Evolutionary conservation across 2,113 vertebrate genomes (phyloP).

Genomic region (Lagenorhynchus albirostris): DNA sequence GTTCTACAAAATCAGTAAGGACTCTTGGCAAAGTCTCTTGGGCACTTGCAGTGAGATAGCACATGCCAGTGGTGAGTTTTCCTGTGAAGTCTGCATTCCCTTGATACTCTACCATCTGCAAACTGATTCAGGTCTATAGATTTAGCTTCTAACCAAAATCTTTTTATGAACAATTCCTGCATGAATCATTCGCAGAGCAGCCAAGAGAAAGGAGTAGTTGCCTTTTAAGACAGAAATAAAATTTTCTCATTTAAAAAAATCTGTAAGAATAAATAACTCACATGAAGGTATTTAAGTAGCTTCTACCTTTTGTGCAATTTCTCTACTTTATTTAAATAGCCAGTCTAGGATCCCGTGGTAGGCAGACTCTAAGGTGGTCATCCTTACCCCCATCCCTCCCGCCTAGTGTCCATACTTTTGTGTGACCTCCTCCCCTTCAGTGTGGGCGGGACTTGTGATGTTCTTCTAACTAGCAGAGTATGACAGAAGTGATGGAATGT

Average conservation of each 20-base stretch:
- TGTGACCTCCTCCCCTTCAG: background rate
- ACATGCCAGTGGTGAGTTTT: background rate
- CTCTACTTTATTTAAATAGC: background rate
- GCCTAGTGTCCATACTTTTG: background rate
- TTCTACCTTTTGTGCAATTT: background rate
- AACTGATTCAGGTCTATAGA: background rate
- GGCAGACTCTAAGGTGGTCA: background rate
- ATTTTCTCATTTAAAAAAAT: background rate
- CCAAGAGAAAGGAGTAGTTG: slow-evolving; percentile 13
- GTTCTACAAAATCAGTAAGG: background rate
- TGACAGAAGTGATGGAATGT: background rate
- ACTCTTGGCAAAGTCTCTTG: background rate
- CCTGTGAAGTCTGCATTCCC: background rate
- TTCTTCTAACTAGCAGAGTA: background rate
- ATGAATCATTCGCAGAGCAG: background rate
- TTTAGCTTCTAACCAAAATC: slow-evolving; percentile 27
- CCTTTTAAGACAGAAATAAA: slow-evolving; percentile 13
- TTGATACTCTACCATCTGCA: background rate
- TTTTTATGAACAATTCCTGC: background rate
- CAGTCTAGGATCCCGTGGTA: background rate
- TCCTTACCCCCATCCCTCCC: background rate
- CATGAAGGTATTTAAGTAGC: background rate
- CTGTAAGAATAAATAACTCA: background rate
- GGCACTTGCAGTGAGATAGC: background rate
- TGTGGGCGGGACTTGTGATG: background rate